phyloP scores from a whole-genome alignment of 1,140 invertebrate species.

The Charaxes varanes region DNA sequence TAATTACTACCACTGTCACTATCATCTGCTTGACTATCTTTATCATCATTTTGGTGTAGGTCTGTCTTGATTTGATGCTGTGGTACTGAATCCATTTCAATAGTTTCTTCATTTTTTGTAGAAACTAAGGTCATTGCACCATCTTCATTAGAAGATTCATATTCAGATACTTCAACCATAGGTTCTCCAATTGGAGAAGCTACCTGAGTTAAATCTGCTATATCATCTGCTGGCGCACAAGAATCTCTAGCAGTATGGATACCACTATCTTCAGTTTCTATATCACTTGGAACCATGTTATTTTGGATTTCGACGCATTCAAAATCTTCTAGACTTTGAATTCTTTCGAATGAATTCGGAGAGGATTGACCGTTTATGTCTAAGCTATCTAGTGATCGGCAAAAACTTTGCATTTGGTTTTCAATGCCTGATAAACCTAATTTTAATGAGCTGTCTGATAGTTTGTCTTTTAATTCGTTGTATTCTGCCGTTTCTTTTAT shows the following conservation, averaged over 20 bases:
- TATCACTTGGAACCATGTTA: constrained; percentile 75
- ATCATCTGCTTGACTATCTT: constrained; percentile 53
- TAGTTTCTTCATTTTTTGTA: constrained; percentile 38
- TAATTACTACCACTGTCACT: constrained; percentile 64
- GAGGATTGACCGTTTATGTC: constrained; percentile 73
- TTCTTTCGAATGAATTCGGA: constrained; percentile 77
- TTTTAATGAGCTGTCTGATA: constrained; percentile 57
- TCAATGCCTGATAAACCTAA: constrained; percentile 55
- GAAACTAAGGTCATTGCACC: constrained; percentile 31
- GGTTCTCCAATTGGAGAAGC: constrained; percentile 65
- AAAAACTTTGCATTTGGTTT: constrained; percentile 74
- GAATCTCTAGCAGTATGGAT: constrained; percentile 88
- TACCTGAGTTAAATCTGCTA: constrained; percentile 71
- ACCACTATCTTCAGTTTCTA: constrained; percentile 86
- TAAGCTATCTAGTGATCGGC: constrained; percentile 79
- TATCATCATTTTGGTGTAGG: constrained; percentile 55
- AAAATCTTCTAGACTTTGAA: constrained; percentile 80
- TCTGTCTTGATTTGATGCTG: constrained; percentile 36
- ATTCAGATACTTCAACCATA: constrained; percentile 64
- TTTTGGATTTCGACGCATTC: constrained; percentile 72
- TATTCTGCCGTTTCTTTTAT: constrained; percentile 35
- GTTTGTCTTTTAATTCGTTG: constrained; percentile 41
- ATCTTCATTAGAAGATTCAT: constrained; percentile 66
- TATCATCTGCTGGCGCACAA: constrained; percentile 84
- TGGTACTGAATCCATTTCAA: constrained; percentile 25